A percentile compares a stretch with the other conserved stretches of the same genome.
These are phyloP conservation scores for Zoanthus solanderi DNA, from an alignment of 92 coral and sea anemone genomes.

Conservation along the genomic window DNA sequence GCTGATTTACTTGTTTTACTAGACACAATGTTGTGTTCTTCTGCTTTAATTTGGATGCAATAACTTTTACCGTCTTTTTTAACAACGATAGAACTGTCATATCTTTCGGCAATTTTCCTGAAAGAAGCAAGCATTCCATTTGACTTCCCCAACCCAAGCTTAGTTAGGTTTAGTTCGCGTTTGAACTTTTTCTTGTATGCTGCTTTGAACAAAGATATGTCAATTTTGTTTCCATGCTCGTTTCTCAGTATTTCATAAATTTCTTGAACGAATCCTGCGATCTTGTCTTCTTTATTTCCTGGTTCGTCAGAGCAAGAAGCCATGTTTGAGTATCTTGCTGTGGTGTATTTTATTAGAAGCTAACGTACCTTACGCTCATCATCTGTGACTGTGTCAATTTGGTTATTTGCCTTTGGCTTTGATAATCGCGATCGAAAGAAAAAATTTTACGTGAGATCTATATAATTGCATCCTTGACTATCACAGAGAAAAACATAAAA, in stretches of 20 bases:
- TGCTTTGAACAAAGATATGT: conserved; percentile 16
- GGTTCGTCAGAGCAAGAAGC: conserved; percentile 13
- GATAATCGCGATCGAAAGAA: too few relatives aligned
- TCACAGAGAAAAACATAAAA: neutral
- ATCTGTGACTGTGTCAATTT: neutral
- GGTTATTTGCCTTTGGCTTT: neutral
- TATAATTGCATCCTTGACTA: too few relatives aligned
- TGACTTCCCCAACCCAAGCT: conserved; percentile 9
- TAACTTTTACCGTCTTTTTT: neutral
- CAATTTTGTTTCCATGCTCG: conserved; percentile 30
- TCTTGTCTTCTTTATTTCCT: neutral
- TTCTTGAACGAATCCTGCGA: conserved; percentile 36
- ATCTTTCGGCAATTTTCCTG: conserved; percentile 22
- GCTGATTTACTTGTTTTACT: neutral
- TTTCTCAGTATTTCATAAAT: conserved; percentile 41
- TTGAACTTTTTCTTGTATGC: conserved; percentile 46
- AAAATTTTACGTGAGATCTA: too few relatives aligned
- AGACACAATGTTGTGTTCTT: neutral
- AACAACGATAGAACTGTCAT: neutral
- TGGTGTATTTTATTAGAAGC: neutral
- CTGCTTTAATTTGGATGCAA: conserved; percentile 1
- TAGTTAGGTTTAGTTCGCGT: conserved; percentile 8
- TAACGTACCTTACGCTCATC: too few relatives aligned
- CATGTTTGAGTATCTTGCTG: neutral
- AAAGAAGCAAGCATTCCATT: neutral